Percentiles rank a stretch among this genome's conserved stretches.
Evolutionary conservation across 2,113 vertebrate species (phyloP).

Genomic region (Aphyosemion australe): DNA sequence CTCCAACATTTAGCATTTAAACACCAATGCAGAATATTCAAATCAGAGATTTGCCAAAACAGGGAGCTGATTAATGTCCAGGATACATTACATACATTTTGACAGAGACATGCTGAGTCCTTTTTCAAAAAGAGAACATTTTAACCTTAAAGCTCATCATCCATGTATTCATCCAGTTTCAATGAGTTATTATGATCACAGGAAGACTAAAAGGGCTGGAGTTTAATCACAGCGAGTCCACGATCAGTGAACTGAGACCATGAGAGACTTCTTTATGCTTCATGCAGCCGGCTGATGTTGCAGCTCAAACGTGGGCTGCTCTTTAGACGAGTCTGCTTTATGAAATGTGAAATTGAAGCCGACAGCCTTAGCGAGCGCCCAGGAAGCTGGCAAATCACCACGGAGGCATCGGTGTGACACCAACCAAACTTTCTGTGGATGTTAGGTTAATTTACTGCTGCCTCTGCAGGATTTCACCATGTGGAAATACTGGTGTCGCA

Average conservation of each 20-base stretch:
- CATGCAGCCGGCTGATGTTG: conserved; percentile 12
- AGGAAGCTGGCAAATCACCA: conserved; percentile 31
- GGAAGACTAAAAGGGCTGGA: not conserved
- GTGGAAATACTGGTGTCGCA: not conserved
- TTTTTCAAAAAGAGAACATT: too few relatives aligned
- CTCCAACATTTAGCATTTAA: too few relatives aligned
- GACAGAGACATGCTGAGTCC: too few relatives aligned
- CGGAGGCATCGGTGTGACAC: conserved; percentile 15
- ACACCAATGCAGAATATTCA: too few relatives aligned
- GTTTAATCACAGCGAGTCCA: not conserved
- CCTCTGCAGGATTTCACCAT: conserved; percentile 3
- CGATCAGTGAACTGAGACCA: conserved; percentile 2
- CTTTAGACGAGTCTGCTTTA: conserved; percentile 45
- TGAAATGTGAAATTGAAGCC: conserved; percentile 64
- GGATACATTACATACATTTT: too few relatives aligned
- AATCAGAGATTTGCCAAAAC: too few relatives aligned
- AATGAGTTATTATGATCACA: not conserved
- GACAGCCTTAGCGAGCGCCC: conserved; percentile 31
- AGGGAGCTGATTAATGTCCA: too few relatives aligned
- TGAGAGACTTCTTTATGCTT: conserved; percentile 1
- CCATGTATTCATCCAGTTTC: not conserved
- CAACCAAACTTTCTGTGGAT: conserved; percentile 28
- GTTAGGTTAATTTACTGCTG: conserved; percentile 10
- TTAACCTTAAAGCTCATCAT: not conserved
- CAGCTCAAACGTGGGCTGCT: conserved; percentile 20